phyloP scores from a whole-genome alignment of 1,140 invertebrate genomes.

The Nilaparvata lugens region DNA sequence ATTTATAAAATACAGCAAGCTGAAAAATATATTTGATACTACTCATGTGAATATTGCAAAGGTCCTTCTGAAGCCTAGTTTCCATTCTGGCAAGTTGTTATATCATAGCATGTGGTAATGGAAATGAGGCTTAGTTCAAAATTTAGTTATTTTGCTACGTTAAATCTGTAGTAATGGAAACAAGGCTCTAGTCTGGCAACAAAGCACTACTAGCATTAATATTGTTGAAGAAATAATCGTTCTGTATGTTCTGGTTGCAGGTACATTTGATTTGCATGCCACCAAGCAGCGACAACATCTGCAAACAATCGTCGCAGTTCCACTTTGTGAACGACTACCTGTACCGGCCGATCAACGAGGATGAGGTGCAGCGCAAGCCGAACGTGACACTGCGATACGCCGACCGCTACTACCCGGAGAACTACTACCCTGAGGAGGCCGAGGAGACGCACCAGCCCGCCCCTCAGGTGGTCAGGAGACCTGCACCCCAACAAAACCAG shows the following conservation, averaged over 20 bases:
- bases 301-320: constrained; percentile 78
- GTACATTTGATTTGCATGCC: constrained; percentile 90
- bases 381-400: constrained; percentile 78
- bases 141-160: too few species aligned
- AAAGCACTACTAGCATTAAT: too few species aligned
- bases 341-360: constrained; percentile 76
- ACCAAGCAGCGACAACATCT: constrained; percentile 77
- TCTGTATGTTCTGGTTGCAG: constrained; percentile 42
- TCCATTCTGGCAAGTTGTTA: too few species aligned
- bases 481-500: constrained; percentile 11
- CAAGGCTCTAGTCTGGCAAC: too few species aligned
- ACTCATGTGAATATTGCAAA: too few species aligned
- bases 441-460: constrained; percentile 12
- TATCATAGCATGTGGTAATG: too few species aligned
- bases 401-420: constrained; percentile 46
- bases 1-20: too few species aligned
- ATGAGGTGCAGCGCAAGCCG: constrained; percentile 66
- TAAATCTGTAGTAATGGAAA: too few species aligned
- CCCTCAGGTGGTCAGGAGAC: constrained; percentile 7
- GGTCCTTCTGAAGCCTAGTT: too few species aligned
- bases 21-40: too few species aligned
- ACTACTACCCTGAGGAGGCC: constrained; percentile 23
- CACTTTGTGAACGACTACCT: constrained; percentile 90
- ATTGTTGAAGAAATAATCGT: too few species aligned
- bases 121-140: too few species aligned